Percentiles rank a stretch among this genome's conserved stretches.
phyloP scores from a whole-genome alignment of 1,140 invertebrate genomes.

The Antheraea mylitta region DNA sequence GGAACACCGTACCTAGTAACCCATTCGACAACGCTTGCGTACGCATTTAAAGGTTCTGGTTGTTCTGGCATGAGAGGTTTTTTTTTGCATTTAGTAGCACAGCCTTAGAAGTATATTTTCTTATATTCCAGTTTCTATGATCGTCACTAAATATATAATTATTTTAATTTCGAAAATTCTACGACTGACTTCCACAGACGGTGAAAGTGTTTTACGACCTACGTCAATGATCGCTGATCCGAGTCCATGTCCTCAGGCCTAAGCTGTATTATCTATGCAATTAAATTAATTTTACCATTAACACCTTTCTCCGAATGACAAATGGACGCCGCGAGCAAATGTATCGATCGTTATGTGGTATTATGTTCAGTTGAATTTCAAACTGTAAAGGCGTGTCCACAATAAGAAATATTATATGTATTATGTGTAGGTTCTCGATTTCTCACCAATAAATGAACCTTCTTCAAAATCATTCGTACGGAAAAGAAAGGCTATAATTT shows the following conservation, averaged over 20 bases:
- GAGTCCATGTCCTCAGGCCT: neutral
- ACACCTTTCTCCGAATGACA: conserved; percentile 1
- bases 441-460: too few relatives aligned
- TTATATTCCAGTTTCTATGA: too few relatives aligned
- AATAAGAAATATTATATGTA: neutral
- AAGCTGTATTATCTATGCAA: neutral
- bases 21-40: too few relatives aligned
- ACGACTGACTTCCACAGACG: neutral
- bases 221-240: neutral
- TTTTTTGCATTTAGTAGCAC: too few relatives aligned
- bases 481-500: too few relatives aligned
- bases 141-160: neutral
- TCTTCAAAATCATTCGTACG: too few relatives aligned
- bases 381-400: neutral
- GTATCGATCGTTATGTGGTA: neutral
- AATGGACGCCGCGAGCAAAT: neutral
- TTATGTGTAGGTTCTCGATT: too few relatives aligned
- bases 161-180: neutral
- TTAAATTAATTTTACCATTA: conserved; percentile 4
- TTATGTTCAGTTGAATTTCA: neutral
- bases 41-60: too few relatives aligned
- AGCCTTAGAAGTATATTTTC: too few relatives aligned
- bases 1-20: too few relatives aligned
- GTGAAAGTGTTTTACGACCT: conserved; percentile 1
- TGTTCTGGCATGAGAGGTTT: too few relatives aligned